Evolutionary conservation across 2,888 invertebrate genomes (phyloP), one percentile per base, ranked within the genome.

Genomic region (Sicus ferrugineus): DNA sequence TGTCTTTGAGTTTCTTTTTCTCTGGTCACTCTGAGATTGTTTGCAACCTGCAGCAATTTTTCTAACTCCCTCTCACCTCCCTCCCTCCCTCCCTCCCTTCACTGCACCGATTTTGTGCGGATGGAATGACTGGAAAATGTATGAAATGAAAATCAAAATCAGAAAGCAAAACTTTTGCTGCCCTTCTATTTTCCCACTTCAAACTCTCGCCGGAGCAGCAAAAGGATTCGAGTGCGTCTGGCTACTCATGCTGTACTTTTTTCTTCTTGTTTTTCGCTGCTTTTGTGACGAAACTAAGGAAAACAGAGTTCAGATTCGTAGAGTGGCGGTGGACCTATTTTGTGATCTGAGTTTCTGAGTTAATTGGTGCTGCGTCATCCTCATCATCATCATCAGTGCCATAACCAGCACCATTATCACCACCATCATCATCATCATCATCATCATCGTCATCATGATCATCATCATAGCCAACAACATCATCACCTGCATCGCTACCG

Each of bases 221-320:
- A 5, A 30, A n/a, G 16, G 26, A 6, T 30, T 48, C 23, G 58
- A 52, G 42, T 67, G 54, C 52, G 48, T 52, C 62, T 56, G 56
- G 61, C 59, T 21, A 50, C 67, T 68, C 68, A 1, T 42, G 14
- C 5, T 42, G 0, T 42, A 30, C 63, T 68, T 68, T 23, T 34
- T 38, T 70, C n/a, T 48, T 63, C 16, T 67, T 63, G 42, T 21
- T 31, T 42, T 54, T 64, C 58, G 11, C 34, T 48, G 54, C 56
- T 21, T 42, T 64, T 30, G 28, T 65, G 23, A 63, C 42, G 11
- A 42, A 42, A 42, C 14, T 4, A 42, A 42, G 14, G 3, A 11
- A 34, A 5, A 34, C 34, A 34, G 34, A 34, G 34, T 14, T 16
- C 16, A 42, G n/a, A 42, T 42, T 16, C 11, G 42, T 9, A 42